A percentile compares a stretch with the other conserved stretches of the same genome.
phyloP scores from a whole-genome alignment of 2,888 invertebrate genomes.

The Lasioglossum leucozonium region DNA sequence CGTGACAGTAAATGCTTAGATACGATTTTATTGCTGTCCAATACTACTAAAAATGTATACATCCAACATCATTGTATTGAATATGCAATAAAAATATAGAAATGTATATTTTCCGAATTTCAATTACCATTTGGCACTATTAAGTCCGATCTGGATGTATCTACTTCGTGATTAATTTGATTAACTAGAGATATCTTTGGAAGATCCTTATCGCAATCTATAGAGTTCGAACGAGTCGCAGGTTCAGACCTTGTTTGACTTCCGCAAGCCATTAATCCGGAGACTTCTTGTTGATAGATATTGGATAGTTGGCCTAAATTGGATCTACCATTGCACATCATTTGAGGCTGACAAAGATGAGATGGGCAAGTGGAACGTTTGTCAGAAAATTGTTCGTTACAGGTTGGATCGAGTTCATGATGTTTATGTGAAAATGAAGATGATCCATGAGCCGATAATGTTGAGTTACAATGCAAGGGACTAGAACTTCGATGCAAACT shows the following conservation, averaged over 20 bases:
- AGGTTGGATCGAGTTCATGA: slow-evolving; percentile 71
- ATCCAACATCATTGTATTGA: slow-evolving; percentile 6
- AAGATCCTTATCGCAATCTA: slow-evolving; percentile 79
- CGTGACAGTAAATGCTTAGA: slow-evolving; percentile 75
- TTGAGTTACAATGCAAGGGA: slow-evolving; percentile 65
- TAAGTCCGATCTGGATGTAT: slow-evolving; percentile 73
- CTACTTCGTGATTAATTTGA: slow-evolving; percentile 66
- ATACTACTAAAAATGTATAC: slow-evolving; percentile 70
- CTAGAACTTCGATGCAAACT: slow-evolving; percentile 72
- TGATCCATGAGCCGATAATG: slow-evolving; percentile 58
- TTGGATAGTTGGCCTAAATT: slow-evolving; percentile 55
- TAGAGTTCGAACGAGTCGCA: slow-evolving; percentile 79
- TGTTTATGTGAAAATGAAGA: slow-evolving; percentile 74
- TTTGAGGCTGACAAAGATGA: slow-evolving; percentile 59
- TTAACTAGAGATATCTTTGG: slow-evolving; percentile 57
- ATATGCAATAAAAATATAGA: not conserved
- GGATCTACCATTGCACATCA: slow-evolving; percentile 46
- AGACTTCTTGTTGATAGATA: slow-evolving; percentile 57
- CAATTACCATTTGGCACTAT: slow-evolving; percentile 78
- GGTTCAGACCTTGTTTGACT: slow-evolving; percentile 77
- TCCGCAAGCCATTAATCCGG: slow-evolving; percentile 61
- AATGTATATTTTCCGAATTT: not conserved
- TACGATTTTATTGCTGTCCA: slow-evolving; percentile 76
- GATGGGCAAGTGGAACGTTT: slow-evolving; percentile 56
- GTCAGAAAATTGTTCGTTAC: slow-evolving; percentile 67